phyloP scores from a whole-genome alignment of 2,113 vertebrate genomes.

The Calonectris borealis region DNA sequence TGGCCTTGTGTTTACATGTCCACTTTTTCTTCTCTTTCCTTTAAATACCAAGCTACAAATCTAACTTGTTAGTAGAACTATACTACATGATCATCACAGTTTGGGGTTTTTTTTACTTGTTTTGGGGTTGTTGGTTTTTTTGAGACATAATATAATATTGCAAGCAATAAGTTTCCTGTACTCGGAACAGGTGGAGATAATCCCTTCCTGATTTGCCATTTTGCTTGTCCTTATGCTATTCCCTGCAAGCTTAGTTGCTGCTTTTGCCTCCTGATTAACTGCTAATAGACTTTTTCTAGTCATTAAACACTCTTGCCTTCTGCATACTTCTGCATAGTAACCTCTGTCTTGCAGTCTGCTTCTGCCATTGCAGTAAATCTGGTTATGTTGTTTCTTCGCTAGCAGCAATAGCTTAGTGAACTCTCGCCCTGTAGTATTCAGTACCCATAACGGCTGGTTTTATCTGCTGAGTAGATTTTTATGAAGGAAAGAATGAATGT shows the following conservation, averaged over 20 bases:
- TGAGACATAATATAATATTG: not conserved
- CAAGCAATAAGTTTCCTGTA: not conserved
- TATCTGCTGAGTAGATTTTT: not conserved
- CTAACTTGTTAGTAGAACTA: not conserved
- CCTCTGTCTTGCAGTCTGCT: not conserved
- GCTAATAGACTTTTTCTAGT: not conserved
- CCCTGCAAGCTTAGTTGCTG: not conserved
- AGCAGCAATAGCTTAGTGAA: not conserved
- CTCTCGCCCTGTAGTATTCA: not conserved
- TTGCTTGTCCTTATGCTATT: not conserved
- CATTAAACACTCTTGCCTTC: not conserved
- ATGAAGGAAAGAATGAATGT: not conserved
- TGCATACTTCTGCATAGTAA: not conserved
- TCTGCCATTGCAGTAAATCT: not conserved
- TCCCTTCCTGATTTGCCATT: not conserved
- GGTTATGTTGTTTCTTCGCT: not conserved
- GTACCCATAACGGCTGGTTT: not conserved
- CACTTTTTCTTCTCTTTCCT: not conserved
- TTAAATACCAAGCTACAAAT: not conserved
- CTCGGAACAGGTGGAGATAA: not conserved
- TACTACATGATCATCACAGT: not conserved
- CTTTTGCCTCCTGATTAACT: not conserved
- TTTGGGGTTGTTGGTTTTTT: not conserved
- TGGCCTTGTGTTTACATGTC: not conserved
- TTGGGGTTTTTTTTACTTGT: not conserved